phyloP scores from a whole-genome alignment of 2,888 invertebrate species.

The Hirtodrosophila cameraria region DNA sequence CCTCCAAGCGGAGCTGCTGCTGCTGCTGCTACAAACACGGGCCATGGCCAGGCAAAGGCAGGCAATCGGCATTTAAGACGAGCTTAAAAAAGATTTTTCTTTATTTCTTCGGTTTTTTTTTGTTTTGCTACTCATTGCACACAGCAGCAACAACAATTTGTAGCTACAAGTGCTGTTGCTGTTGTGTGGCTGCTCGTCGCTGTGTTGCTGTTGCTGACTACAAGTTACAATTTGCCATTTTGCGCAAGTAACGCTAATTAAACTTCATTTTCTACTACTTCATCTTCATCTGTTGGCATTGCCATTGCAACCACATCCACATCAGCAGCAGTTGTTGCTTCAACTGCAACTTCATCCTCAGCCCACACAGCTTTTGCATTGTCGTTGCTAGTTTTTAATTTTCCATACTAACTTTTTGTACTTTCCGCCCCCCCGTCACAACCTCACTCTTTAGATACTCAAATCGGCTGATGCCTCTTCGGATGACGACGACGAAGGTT shows the following conservation, averaged over 20 bases:
- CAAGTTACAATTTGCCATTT: constrained; percentile 80
- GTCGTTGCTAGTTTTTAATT: constrained; percentile 54
- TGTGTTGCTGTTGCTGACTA: constrained; percentile 35
- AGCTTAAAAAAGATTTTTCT: constrained; percentile 37
- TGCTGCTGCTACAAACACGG: constrained; percentile 2
- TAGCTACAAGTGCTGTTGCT: constrained; percentile 45
- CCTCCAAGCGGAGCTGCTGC: constrained; percentile 30
- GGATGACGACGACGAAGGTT: constrained; percentile 86
- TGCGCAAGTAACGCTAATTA: constrained; percentile 82
- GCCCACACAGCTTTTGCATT: constrained; percentile 52
- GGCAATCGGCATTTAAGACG: constrained; percentile 42
- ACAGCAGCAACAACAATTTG: constrained; percentile 53
- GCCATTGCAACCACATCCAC: constrained; percentile 21
- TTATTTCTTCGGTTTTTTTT: too few relatives aligned
- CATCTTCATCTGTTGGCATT: constrained; percentile 63
- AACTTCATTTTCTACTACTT: constrained; percentile 80
- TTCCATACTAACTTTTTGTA: constrained; percentile 42
- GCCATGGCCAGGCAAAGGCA: constrained; percentile 22
- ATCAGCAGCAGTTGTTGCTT: constrained; percentile 16
- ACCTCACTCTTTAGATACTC: constrained; percentile 71
- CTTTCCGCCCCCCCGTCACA: constrained; percentile 3
- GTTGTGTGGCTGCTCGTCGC: constrained; percentile 3
- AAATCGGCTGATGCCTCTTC: constrained; percentile 86
- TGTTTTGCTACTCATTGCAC: constrained; percentile 54
- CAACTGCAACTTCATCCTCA: constrained; percentile 23